Evolutionary conservation across 2,797 vertebrate genomes (phyloP).

Genomic region (Phylloscopus collybita): DNA sequence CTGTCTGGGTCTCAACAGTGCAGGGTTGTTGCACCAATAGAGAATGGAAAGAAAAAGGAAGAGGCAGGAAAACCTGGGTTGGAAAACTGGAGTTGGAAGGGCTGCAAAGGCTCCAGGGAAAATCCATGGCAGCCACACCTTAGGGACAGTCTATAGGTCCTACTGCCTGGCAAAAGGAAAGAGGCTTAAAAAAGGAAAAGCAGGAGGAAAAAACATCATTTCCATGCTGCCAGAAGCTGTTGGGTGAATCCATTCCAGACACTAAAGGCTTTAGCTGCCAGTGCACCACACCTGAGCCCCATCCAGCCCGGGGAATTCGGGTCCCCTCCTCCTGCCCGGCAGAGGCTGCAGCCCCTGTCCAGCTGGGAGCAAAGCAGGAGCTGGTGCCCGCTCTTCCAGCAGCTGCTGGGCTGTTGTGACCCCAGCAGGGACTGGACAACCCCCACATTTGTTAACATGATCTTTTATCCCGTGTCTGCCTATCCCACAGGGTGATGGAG

Average conservation of each 20-base stretch:
- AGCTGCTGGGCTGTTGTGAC: background rate
- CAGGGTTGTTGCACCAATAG: background rate
- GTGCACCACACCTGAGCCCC: background rate
- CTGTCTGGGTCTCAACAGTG: background rate
- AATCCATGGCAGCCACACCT: rapidly evolving
- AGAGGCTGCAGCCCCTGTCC: background rate
- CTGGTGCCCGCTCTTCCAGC: background rate
- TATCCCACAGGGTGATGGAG: background rate
- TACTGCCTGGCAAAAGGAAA: rapidly evolving
- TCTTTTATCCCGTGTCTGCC: rapidly evolving
- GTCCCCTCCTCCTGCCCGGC: background rate
- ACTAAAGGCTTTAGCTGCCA: background rate
- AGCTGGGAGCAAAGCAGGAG: background rate
- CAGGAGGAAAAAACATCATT: rapidly evolving
- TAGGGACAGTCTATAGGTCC: background rate
- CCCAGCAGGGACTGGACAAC: background rate
- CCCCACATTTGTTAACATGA: background rate
- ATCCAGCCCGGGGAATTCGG: rapidly evolving
- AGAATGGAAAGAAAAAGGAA: background rate
- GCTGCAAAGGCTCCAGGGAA: background rate
- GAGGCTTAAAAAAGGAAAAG: background rate
- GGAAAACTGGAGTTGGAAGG: background rate
- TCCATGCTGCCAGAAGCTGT: background rate
- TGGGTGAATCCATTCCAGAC: rapidly evolving
- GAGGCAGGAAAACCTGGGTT: background rate